Conservation (phyloP, 2,888 invertebrate genomes). For the Zaprionus obscuricornis region DNA sequence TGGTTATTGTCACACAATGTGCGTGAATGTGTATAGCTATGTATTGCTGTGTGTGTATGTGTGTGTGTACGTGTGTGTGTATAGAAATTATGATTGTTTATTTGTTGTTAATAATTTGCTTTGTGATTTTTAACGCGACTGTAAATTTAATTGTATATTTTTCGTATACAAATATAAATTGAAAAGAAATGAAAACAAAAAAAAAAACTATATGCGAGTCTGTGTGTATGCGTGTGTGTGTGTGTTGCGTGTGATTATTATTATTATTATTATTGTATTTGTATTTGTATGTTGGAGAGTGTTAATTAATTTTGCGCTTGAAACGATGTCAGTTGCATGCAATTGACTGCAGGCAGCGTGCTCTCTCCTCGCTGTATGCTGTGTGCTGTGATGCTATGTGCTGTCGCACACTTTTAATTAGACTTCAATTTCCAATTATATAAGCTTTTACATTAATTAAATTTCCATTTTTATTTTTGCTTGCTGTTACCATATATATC, state of each 20-base stretch:
- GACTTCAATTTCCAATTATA: slow-evolving; percentile 69
- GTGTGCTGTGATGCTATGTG: too few species aligned
- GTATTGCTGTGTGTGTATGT: slow-evolving; percentile 11
- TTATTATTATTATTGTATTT: too few species aligned
- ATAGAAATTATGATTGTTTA: slow-evolving; percentile 64
- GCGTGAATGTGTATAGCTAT: slow-evolving; percentile 1
- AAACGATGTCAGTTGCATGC: slow-evolving; percentile 71
- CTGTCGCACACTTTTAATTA: slow-evolving; percentile 68
- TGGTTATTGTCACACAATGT: slow-evolving; percentile 27
- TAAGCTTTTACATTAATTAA: slow-evolving; percentile 79
- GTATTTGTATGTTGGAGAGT: slow-evolving; percentile 49
- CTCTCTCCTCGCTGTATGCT: too few species aligned
- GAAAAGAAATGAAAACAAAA: too few species aligned
- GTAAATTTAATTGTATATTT: slow-evolving; percentile 65
- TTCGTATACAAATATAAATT: slow-evolving; percentile 42
- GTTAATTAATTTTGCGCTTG: slow-evolving; percentile 74
- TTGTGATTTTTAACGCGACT: slow-evolving; percentile 48
- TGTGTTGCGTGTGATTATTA: too few species aligned
- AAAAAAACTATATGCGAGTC: slow-evolving; percentile 5
- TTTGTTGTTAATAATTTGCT: slow-evolving; percentile 68
- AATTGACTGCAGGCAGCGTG: slow-evolving; percentile 48
- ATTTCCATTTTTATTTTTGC: slow-evolving; percentile 73
- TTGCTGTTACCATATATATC: background rate
- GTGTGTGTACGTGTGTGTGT: slow-evolving; percentile 9
- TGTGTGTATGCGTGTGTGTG: slow-evolving; percentile 9